phyloP scores from a whole-genome alignment of 1,140 invertebrate genomes.

The Drosophila virilis region DNA sequence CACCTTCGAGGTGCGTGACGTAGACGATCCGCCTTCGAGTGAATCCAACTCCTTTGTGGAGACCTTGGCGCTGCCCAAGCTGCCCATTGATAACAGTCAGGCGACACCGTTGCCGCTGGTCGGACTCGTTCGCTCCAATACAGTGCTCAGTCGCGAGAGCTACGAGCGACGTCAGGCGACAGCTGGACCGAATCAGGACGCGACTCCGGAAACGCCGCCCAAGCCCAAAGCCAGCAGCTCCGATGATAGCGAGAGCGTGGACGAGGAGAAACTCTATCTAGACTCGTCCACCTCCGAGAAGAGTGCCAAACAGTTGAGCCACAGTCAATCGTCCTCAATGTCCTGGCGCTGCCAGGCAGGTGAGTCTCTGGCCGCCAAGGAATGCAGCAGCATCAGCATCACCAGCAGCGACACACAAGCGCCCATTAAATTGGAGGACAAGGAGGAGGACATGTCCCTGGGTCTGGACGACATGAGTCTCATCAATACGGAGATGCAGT shows the following conservation, averaged over 20 bases:
- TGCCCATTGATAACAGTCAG: slow-evolving; percentile 86
- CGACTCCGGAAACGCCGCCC: slow-evolving; percentile 12
- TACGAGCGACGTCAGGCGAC: slow-evolving; percentile 61
- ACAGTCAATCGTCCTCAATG: slow-evolving; percentile 84
- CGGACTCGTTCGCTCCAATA: slow-evolving; percentile 78
- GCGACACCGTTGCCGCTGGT: slow-evolving; percentile 76
- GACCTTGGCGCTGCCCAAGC: slow-evolving; percentile 86
- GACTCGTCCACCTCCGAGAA: slow-evolving; percentile 83
- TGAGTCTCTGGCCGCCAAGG: slow-evolving; percentile 87
- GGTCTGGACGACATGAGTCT: slow-evolving; percentile 71
- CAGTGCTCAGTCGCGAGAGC: slow-evolving; percentile 73
- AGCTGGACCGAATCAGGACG: slow-evolving; percentile 9
- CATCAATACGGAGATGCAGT: slow-evolving; percentile 72
- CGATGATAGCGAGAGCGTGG: slow-evolving; percentile 77
- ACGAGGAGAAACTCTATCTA: slow-evolving; percentile 81
- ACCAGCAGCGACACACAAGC: slow-evolving; percentile 85
- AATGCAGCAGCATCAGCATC: slow-evolving; percentile 86
- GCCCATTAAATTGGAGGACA: slow-evolving; percentile 19
- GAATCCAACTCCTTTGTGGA: slow-evolving; percentile 87
- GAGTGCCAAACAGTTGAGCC: slow-evolving; percentile 82
- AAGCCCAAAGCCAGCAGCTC: slow-evolving; percentile 46
- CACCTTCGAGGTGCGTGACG: slow-evolving; percentile 87
- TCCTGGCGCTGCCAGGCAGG: slow-evolving; percentile 86
- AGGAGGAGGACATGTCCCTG: slow-evolving; percentile 64
- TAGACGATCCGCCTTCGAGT: slow-evolving; percentile 86